These are phyloP conservation scores for Noctua janthina DNA, from an alignment of 2,888 invertebrate species.

Conservation along the genomic window DNA sequence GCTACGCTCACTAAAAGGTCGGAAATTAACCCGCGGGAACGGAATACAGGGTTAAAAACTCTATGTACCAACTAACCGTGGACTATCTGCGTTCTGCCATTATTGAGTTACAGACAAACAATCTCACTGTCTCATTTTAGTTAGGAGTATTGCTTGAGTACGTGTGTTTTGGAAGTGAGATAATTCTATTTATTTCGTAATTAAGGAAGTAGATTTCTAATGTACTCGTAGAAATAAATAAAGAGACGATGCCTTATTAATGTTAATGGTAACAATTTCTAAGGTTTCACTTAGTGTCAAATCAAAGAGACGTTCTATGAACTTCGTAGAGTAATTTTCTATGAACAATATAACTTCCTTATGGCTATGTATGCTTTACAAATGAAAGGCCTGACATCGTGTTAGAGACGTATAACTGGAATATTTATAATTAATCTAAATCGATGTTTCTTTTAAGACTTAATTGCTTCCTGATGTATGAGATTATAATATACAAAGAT, in stretches of 20 bases:
- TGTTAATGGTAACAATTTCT: not conserved
- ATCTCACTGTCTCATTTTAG: not conserved
- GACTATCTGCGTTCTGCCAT: not conserved
- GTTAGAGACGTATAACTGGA: not conserved
- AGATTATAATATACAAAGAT: not conserved
- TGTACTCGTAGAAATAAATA: not conserved
- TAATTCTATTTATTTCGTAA: not conserved
- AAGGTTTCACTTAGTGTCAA: not conserved
- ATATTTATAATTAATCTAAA: not conserved
- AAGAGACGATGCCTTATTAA: not conserved
- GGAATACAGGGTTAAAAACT: not conserved
- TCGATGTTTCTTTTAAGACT: not conserved
- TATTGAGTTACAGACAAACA: not conserved
- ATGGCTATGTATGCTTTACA: not conserved
- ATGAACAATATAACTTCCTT: not conserved
- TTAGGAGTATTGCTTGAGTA: not conserved
- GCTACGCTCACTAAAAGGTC: not conserved
- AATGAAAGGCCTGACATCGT: not conserved
- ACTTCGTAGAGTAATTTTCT: not conserved
- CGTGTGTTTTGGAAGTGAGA: not conserved
- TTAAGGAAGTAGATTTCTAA: not conserved
- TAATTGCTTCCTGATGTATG: not conserved
- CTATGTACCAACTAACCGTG: not conserved
- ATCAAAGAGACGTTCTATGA: conserved; percentile 1
- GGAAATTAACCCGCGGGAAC: not conserved